Percentiles rank a stretch among this genome's conserved stretches.
phyloP scores from a whole-genome alignment of 2,797 vertebrate species.

The Pristis pectinata region DNA sequence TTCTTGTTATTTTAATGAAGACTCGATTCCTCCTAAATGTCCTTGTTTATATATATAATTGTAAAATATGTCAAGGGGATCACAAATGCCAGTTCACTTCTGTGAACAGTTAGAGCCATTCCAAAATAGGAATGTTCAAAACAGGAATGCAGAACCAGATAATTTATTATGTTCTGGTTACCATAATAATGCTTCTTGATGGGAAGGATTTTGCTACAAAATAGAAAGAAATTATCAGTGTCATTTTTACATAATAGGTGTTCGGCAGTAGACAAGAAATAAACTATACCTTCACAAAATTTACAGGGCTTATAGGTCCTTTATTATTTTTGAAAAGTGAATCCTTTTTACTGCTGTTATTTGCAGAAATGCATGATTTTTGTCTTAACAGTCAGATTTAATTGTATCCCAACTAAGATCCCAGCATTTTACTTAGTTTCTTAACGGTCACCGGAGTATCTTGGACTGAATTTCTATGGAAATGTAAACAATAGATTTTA shows the following conservation, averaged over 20 bases:
- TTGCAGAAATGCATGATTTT: background rate
- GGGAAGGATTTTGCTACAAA: background rate
- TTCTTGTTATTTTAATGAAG: background rate
- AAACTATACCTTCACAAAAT: background rate
- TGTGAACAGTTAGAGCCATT: background rate
- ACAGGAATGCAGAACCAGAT: background rate
- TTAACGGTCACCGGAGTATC: background rate
- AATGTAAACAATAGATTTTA: background rate
- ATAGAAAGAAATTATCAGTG: background rate
- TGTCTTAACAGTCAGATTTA: background rate
- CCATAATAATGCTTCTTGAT: background rate
- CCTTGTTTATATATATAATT: background rate
- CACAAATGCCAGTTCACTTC: background rate
- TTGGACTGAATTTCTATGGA: conserved; percentile 5
- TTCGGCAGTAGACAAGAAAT: background rate
- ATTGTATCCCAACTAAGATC: too few species aligned
- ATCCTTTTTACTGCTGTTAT: background rate
- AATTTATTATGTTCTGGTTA: background rate
- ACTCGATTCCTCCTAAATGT: background rate
- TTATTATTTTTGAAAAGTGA: background rate
- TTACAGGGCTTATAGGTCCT: background rate
- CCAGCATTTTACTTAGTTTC: background rate
- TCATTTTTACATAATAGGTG: background rate
- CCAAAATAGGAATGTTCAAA: background rate
- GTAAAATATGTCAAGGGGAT: background rate